Conservation (phyloP, 1,140 invertebrate species). For the Agraylea sexmaculata region DNA sequence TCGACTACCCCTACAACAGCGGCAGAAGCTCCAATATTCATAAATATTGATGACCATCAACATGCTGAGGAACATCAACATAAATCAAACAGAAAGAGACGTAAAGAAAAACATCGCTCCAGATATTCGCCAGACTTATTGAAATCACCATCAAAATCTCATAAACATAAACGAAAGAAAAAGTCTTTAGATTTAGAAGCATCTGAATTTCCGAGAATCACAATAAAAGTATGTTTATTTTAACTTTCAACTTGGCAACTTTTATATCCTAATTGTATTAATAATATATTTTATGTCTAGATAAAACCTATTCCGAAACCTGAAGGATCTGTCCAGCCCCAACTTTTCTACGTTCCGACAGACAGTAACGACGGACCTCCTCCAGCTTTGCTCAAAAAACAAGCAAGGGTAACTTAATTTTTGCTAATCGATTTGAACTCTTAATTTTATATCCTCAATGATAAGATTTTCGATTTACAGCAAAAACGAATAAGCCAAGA, state of each 20-base stretch:
- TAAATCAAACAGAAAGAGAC: constrained; percentile 47
- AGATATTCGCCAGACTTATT: constrained; percentile 54
- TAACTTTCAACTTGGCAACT: too few species aligned
- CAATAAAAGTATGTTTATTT: constrained; percentile 54
- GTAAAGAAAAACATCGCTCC: constrained; percentile 56
- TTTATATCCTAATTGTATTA: too few species aligned
- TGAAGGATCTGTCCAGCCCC: constrained; percentile 53
- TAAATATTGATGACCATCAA: constrained; percentile 30
- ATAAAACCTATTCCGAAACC: constrained; percentile 72
- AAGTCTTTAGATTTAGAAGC: constrained; percentile 57
- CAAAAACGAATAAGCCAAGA: too few species aligned
- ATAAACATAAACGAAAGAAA: constrained; percentile 60
- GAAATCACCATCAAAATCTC: constrained; percentile 45
- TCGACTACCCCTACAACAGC: constrained; percentile 2
- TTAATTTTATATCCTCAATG: too few species aligned
- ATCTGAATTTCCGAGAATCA: constrained; percentile 53
- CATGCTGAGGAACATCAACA: constrained; percentile 34
- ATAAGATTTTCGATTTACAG: too few species aligned
- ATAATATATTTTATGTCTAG: constrained; percentile 31
- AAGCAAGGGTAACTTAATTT: constrained; percentile 18
- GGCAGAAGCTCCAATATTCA: constrained; percentile 25
- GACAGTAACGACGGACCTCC: constrained; percentile 54
- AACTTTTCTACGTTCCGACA: constrained; percentile 59
- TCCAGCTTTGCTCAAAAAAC: constrained; percentile 34
- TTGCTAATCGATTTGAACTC: too few species aligned